Evolutionary conservation across 2,113 vertebrate species (phyloP).

Genomic region (Bos taurus): DNA sequence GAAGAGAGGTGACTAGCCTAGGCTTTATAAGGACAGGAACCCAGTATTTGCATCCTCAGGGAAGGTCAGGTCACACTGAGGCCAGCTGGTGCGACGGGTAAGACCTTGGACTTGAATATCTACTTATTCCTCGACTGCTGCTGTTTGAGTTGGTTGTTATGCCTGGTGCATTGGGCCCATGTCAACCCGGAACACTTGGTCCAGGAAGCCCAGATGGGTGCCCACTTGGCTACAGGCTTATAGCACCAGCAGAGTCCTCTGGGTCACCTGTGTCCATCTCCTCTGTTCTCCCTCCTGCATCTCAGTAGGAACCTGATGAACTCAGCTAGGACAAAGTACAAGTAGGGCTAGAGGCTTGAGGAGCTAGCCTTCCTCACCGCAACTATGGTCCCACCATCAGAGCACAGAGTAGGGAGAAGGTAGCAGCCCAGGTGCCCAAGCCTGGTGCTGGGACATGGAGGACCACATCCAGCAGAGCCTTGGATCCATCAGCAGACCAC

Average conservation of each 20-base stretch:
- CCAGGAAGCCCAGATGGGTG: neutral
- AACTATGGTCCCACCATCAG: neutral
- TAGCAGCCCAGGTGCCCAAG: neutral
- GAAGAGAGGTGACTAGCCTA: neutral
- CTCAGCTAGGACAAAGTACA: neutral
- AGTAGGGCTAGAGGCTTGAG: neutral
- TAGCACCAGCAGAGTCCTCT: neutral
- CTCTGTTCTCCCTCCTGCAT: rapidly evolving
- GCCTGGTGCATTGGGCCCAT: neutral
- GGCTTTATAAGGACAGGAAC: neutral
- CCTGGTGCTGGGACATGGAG: neutral
- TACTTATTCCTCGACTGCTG: neutral
- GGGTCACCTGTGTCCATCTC: neutral
- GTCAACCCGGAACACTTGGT: rapidly evolving
- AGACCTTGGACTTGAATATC: neutral
- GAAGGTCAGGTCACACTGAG: neutral
- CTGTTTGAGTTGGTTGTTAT: neutral
- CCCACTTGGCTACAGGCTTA: neutral
- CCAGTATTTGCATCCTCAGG: neutral
- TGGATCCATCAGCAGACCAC: neutral
- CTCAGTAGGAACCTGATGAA: neutral
- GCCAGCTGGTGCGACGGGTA: neutral
- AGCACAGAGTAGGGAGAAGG: neutral
- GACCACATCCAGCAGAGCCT: neutral
- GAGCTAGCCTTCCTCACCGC: neutral